Conservation (phyloP, 2,888 invertebrate genomes). For the Parelbella ahira region DNA sequence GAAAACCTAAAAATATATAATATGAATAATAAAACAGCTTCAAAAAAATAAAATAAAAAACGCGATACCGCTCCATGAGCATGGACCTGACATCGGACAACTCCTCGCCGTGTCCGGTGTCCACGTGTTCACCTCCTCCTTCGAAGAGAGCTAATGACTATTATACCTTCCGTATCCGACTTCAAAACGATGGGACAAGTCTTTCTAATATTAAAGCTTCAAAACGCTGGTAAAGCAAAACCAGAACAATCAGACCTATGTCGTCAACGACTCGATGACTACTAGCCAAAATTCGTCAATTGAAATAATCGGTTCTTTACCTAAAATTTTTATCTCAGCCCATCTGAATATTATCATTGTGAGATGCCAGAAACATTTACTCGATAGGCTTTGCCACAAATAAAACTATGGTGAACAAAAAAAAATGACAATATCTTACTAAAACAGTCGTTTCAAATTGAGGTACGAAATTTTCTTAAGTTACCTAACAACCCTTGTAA, state of each 20-base stretch:
- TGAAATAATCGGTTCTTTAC: slow-evolving; percentile 22
- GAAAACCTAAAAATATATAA: slow-evolving; percentile 15
- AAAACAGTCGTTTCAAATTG: slow-evolving; percentile 57
- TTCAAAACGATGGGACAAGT: slow-evolving; percentile 67
- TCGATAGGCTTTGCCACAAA: slow-evolving; percentile 24
- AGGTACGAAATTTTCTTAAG: slow-evolving; percentile 62
- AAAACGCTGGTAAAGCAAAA: slow-evolving; percentile 32
- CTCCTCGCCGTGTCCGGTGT: slow-evolving; percentile 2
- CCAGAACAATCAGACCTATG: slow-evolving; percentile 23
- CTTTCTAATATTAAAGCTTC: slow-evolving; percentile 61
- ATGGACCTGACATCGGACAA: slow-evolving; percentile 7
- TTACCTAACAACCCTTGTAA: slow-evolving; percentile 35
- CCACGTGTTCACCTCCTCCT: slow-evolving; percentile 13
- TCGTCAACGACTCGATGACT: slow-evolving; percentile 18
- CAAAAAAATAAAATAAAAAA: slow-evolving; percentile 19
- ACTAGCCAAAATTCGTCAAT: slow-evolving; percentile 11
- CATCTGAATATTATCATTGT: slow-evolving; percentile 6
- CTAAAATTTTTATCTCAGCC: slow-evolving; percentile 8
- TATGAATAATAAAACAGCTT: slow-evolving; percentile 12
- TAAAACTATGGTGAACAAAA: slow-evolving; percentile 37
- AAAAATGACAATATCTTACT: slow-evolving; percentile 46
- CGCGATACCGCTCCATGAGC: slow-evolving; percentile 18
- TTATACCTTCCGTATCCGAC: slow-evolving; percentile 47
- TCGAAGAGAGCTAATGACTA: slow-evolving; percentile 66
- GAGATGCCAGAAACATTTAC: slow-evolving; percentile 15